These are phyloP conservation scores for Trachelus tabidus DNA, from an alignment of 2,888 invertebrate genomes.

Conservation along the genomic window DNA sequence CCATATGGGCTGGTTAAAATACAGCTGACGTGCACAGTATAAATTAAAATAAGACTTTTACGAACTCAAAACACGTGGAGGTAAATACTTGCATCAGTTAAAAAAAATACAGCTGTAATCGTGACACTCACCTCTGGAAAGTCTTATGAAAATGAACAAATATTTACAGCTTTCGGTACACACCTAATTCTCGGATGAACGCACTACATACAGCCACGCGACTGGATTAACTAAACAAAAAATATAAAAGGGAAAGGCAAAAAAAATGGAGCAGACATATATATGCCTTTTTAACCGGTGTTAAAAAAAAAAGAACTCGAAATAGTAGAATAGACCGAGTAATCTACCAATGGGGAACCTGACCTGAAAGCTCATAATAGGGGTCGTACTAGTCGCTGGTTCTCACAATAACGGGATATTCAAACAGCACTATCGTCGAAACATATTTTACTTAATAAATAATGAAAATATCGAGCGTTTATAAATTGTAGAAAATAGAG, in stretches of 20 bases:
- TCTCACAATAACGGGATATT: too few species aligned
- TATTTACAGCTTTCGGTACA: neutral
- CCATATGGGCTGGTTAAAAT: neutral
- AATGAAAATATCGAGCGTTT: too few species aligned
- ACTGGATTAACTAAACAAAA: neutral
- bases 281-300: constrained; percentile 5
- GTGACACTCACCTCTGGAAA: neutral
- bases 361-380: too few species aligned
- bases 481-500: too few species aligned
- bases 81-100: neutral
- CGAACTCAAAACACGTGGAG: neutral
- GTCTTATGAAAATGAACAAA: neutral
- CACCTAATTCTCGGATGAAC: neutral
- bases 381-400: too few species aligned
- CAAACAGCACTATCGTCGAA: too few species aligned
- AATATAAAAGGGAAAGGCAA: constrained; percentile 14
- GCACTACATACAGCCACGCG: neutral
- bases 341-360: too few species aligned
- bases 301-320: neutral
- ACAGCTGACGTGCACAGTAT: neutral
- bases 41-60: neutral
- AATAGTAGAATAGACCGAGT: neutral
- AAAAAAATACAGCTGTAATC: neutral
- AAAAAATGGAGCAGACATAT: constrained; percentile 7
- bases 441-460: too few species aligned